These are phyloP conservation scores for Channallabes apus DNA, from an alignment of 2,797 vertebrate genomes.

Conservation along the genomic window DNA sequence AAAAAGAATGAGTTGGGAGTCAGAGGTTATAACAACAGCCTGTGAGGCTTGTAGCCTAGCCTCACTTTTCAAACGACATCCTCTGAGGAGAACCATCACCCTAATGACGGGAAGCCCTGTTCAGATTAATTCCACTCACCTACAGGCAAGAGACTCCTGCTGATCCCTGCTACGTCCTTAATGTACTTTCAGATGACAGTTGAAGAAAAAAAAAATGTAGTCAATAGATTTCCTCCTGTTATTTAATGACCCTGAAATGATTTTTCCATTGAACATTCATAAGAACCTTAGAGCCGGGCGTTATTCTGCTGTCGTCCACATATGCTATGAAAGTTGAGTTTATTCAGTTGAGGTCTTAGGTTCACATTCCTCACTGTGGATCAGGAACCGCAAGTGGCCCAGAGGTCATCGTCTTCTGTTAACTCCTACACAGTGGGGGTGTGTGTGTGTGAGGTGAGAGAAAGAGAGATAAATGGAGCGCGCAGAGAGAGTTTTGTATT, in stretches of 20 bases:
- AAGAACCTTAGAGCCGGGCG: background rate
- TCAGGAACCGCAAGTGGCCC: slow-evolving; percentile 43
- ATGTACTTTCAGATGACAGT: background rate
- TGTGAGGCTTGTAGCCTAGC: slow-evolving; percentile 37
- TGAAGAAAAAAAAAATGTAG: background rate
- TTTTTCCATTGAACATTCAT: background rate
- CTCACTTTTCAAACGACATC: slow-evolving; percentile 43
- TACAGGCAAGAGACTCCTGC: background rate
- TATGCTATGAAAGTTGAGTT: slow-evolving; percentile 23
- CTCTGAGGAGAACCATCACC: slow-evolving; percentile 15
- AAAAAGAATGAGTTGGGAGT: slow-evolving; percentile 50
- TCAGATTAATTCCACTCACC: background rate
- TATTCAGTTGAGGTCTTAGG: slow-evolving; percentile 32
- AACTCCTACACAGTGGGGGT: slow-evolving; percentile 23
- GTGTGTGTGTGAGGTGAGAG: background rate
- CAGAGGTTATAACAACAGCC: slow-evolving; percentile 59
- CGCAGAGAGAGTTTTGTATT: slow-evolving; percentile 1
- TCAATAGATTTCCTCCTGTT: background rate
- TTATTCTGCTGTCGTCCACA: background rate
- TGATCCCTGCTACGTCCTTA: background rate
- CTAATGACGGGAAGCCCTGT: slow-evolving; percentile 22
- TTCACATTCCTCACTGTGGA: slow-evolving; percentile 42
- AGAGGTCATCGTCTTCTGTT: slow-evolving; percentile 39
- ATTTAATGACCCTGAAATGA: background rate
- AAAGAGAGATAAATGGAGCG: slow-evolving; percentile 30